phyloP scores from a whole-genome alignment of 2,113 vertebrate species.

The Pseudopodoces humilis region DNA sequence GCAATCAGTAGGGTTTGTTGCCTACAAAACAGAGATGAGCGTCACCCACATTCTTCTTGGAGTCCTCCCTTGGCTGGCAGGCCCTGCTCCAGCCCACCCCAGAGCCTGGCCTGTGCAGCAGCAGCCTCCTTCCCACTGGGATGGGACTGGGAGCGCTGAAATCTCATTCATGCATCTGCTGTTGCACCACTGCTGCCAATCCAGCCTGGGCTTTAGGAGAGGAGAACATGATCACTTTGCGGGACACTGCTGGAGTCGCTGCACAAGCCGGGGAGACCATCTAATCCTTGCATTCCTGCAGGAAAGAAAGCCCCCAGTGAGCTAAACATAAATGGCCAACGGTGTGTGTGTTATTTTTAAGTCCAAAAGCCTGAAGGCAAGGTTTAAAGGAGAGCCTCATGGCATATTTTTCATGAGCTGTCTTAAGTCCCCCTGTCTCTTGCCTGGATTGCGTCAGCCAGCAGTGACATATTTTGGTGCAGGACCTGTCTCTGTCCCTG shows the following conservation, averaged over 20 bases:
- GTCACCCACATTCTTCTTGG: neutral
- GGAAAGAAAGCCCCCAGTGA: constrained; percentile 23
- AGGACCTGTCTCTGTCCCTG: neutral
- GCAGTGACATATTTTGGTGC: constrained; percentile 53
- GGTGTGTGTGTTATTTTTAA: constrained; percentile 62
- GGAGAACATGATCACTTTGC: constrained; percentile 7
- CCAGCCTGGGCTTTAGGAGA: constrained; percentile 4
- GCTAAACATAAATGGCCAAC: constrained; percentile 54
- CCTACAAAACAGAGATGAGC: neutral
- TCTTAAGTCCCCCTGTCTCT: constrained; percentile 70
- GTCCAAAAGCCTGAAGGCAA: constrained; percentile 35
- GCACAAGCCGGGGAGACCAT: neutral
- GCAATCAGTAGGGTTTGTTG: neutral
- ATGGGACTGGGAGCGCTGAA: neutral
- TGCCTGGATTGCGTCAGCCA: constrained; percentile 19
- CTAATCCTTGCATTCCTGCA: constrained; percentile 65
- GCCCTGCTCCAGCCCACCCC: accelerated
- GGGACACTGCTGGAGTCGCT: neutral
- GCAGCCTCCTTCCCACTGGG: neutral
- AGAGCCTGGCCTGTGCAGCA: neutral
- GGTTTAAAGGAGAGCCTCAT: constrained; percentile 41
- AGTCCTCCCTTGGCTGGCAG: accelerated
- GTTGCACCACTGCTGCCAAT: constrained; percentile 13
- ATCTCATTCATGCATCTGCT: constrained; percentile 63
- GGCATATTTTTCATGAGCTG: constrained; percentile 52